These are phyloP conservation scores for Papilio protenor DNA, from an alignment of 2,888 invertebrate species.

Conservation along the genomic window DNA sequence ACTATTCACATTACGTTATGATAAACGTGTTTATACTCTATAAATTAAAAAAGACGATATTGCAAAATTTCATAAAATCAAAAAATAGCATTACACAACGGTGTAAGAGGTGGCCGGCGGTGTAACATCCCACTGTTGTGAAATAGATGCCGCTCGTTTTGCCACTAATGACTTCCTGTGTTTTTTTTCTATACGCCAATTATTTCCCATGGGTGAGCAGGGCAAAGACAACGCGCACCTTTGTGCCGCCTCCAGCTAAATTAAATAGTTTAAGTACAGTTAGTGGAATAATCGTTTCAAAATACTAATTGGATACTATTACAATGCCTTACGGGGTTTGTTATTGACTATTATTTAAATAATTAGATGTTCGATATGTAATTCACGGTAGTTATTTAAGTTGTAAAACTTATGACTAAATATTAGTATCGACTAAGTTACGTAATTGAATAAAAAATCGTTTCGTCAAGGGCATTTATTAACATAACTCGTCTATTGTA, in stretches of 20 bases:
- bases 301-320: slow-evolving; percentile 21
- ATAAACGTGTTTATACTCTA: background rate
- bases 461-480: background rate
- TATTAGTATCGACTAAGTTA: background rate
- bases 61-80: background rate
- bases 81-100: slow-evolving; percentile 46
- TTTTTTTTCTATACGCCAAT: slow-evolving; percentile 75
- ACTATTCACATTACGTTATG: background rate
- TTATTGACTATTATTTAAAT: background rate
- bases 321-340: slow-evolving; percentile 1
- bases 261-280: slow-evolving; percentile 32
- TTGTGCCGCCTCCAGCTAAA: slow-evolving; percentile 26
- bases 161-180: slow-evolving; percentile 82
- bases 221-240: slow-evolving; percentile 61
- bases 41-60: background rate
- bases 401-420: background rate
- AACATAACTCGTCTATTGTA: background rate
- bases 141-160: slow-evolving; percentile 77
- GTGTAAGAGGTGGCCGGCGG: slow-evolving; percentile 61
- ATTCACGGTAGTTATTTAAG: background rate
- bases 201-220: slow-evolving; percentile 77
- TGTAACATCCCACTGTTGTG: slow-evolving; percentile 62
- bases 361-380: background rate
- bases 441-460: background rate
- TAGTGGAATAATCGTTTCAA: slow-evolving; percentile 18